Evolutionary conservation across 1,140 invertebrate genomes (phyloP).

Genomic region (Drosophila suzukii): DNA sequence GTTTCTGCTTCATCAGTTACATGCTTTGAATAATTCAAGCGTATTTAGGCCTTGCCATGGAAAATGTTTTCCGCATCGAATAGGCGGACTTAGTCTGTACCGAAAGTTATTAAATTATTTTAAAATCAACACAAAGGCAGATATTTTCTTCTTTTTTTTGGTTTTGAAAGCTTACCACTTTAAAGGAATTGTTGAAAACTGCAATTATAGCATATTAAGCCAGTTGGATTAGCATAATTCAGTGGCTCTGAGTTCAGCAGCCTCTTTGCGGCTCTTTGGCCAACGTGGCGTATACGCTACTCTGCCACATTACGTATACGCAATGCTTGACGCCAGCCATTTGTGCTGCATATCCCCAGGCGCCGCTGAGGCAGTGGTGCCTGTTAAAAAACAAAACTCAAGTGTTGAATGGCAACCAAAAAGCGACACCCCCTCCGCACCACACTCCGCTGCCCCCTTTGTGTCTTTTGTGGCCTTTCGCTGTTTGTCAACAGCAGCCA

Average conservation of each 20-base stretch:
- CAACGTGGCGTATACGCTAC: not conserved
- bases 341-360: conserved; percentile 76
- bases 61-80: conserved; percentile 25
- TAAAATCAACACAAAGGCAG: conserved; percentile 22
- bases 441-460: not conserved
- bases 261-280: not conserved
- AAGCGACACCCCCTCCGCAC: not conserved
- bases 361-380: conserved; percentile 46
- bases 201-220: conserved; percentile 69
- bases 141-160: conserved; percentile 4
- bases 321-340: conserved; percentile 56
- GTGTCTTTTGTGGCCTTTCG: conserved; percentile 71
- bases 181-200: conserved; percentile 49
- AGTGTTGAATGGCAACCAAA: conserved; percentile 54
- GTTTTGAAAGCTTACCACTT: conserved; percentile 8
- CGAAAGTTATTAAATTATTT: conserved; percentile 71
- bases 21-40: conserved; percentile 84
- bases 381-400: conserved; percentile 46
- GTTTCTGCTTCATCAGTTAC: conserved; percentile 83
- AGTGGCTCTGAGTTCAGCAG: conserved; percentile 1
- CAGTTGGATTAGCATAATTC: conserved; percentile 54
- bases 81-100: not conserved
- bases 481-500: conserved; percentile 50
- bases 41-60: conserved; percentile 55
- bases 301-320: conserved; percentile 34